Evolutionary conservation across 2,888 invertebrate species (phyloP).

Genomic region (Leucoptera coffeella): DNA sequence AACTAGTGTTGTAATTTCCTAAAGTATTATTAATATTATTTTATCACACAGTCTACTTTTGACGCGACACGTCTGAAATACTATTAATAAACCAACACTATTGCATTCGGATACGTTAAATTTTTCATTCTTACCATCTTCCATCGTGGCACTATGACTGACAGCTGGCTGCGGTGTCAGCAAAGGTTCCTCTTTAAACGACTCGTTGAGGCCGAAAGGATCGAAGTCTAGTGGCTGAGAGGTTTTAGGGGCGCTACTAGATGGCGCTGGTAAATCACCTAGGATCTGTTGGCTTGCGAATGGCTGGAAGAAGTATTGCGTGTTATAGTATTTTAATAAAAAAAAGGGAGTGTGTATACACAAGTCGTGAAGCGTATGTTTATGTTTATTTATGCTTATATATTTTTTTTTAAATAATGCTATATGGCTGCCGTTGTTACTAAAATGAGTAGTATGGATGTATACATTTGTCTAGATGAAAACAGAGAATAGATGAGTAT

Average conservation of each 20-base stretch:
- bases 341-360: no score
- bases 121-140: conserved; percentile 23
- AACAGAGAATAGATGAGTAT: no score
- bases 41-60: no score
- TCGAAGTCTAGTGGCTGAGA: conserved; percentile 52
- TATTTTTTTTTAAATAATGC: no score
- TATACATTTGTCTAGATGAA: background rate
- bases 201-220: conserved; percentile 57
- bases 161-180: conserved; percentile 29
- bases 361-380: no score
- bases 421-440: no score
- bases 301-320: conserved; percentile 12
- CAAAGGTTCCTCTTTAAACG: conserved; percentile 30
- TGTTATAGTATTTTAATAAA: background rate
- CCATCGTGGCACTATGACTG: conserved; percentile 14
- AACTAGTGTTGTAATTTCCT: no score
- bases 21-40: no score
- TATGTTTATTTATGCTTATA: no score
- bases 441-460: background rate
- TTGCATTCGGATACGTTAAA: no score
- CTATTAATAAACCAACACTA: no score
- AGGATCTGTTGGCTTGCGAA: conserved; percentile 28
- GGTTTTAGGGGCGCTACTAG: conserved; percentile 10
- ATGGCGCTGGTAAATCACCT: conserved; percentile 24
- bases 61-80: no score